Percentiles rank a stretch among this genome's conserved stretches.
These are phyloP conservation scores for Lytechinus variegatus DNA, from an alignment of 35 echinoderm and acorn worm species.

Conservation along the genomic window DNA sequence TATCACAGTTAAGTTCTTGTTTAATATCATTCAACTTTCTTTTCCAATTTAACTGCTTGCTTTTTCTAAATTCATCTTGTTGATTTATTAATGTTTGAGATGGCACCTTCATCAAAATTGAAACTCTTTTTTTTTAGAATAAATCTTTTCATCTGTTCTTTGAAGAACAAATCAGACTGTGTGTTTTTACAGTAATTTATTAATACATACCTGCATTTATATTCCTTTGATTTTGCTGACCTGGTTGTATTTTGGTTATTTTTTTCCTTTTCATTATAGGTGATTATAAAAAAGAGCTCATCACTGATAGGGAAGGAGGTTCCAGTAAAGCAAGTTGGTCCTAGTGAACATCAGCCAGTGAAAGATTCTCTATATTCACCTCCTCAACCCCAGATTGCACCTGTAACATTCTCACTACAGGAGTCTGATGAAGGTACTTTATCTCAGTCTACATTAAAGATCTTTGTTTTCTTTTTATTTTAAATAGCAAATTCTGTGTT, in stretches of 20 bases:
- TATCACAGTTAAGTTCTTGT: not conserved
- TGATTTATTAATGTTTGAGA: not conserved
- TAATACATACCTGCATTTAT: no score
- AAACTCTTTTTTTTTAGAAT: no score
- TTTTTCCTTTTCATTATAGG: not conserved
- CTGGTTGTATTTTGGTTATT: no score
- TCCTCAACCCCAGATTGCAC: constrained; percentile 50
- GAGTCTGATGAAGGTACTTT: constrained; percentile 67
- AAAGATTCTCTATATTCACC: constrained; percentile 14
- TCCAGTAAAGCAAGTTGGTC: not conserved
- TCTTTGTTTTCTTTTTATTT: no score
- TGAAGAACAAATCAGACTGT: no score
- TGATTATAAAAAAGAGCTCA: not conserved
- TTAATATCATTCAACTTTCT: not conserved
- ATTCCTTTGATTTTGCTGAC: no score
- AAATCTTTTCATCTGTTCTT: no score
- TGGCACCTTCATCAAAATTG: not conserved
- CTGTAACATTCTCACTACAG: constrained; percentile 62
- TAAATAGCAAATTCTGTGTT: no score
- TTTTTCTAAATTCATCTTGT: no score
- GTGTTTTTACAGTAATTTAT: no score
- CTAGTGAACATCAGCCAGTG: not conserved
- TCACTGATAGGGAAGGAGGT: not conserved
- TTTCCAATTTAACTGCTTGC: not conserved
- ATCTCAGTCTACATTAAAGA: not conserved